Evolutionary conservation across 1,140 invertebrate genomes (phyloP), one percentile per base, ranked within the genome.

Genomic region (Venustaconcha ellipsiformis): DNA sequence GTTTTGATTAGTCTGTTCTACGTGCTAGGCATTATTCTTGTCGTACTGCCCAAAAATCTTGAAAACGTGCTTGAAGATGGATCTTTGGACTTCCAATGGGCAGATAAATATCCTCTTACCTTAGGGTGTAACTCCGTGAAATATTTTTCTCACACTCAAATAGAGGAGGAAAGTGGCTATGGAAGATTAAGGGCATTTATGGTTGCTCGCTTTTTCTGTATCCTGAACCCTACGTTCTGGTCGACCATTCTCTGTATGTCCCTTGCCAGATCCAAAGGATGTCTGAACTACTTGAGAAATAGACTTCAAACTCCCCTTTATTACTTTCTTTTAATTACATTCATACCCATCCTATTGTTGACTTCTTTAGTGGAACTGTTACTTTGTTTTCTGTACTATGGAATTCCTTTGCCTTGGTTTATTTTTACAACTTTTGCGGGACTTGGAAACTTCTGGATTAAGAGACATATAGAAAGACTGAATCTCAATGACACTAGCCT

Each of bases 1-100:
- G 67, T 58, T 20, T 48, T 70, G 37, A 26, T 70, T 14, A 13
- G 48, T 17, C 14, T 76, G 3, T 76, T 64, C 58, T 69, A 64
- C 37, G 48, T 60, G 1, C 20, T 76, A n/a, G 59, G 74, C 12
- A 37, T 65, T 30, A 18, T 76, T 55, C 66, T 76, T 23, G 57
- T 76, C n/a, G 74, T 68, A 20, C 56, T 76, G 13, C 74, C 74
- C 17, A 69, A 64, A 63, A 76, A 63, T 60, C n/a, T 70, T 3
- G 70, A 64, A 58, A 60, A 70, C 8, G 26, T 76, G 57, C 23
- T 76, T 20, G 74, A 76, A 26, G 26, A 69, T 26, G 74, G 74
- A 70, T 20, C 64, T 17, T 63, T 68, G 13, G 14, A 13, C 37
- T 14, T 18, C n/a, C 1, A 55, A 30, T 12, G 18, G 18, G 18